Percentiles rank a stretch among this genome's conserved stretches.
phyloP scores from a whole-genome alignment of 2,113 vertebrate genomes.

The Paramisgurnus dabryanus region DNA sequence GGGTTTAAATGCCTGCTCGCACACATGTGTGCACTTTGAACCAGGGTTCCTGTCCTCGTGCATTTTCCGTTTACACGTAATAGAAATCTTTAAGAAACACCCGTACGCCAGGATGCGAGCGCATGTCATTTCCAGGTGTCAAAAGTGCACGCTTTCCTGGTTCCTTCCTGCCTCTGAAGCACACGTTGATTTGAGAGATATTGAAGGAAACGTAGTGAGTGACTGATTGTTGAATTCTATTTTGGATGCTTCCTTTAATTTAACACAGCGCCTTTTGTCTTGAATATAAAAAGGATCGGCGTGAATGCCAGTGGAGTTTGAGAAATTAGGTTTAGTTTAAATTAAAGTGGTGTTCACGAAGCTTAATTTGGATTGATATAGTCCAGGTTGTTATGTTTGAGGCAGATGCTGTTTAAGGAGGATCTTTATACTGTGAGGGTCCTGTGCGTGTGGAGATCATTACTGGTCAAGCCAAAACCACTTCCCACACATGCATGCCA shows the following conservation, averaged over 20 bases:
- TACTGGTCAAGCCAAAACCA: conserved; percentile 72
- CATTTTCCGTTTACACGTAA: conserved; percentile 67
- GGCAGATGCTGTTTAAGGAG: conserved; percentile 70
- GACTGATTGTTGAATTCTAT: conserved; percentile 6
- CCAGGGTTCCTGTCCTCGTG: conserved; percentile 62
- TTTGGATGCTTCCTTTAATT: not conserved
- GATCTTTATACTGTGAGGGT: conserved; percentile 73
- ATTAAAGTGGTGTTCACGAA: not conserved
- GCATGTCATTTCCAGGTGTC: conserved; percentile 64
- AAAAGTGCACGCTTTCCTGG: conserved; percentile 38
- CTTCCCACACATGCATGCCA: conserved; percentile 74
- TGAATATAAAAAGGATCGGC: too few species aligned
- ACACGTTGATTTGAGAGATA: conserved; percentile 52
- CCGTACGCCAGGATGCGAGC: conserved; percentile 47
- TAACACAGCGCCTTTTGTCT: not conserved
- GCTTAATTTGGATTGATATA: conserved; percentile 61
- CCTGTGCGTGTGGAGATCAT: conserved; percentile 78
- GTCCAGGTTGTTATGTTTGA: conserved; percentile 69
- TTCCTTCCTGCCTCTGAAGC: conserved; percentile 47
- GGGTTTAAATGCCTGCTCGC: conserved; percentile 18
- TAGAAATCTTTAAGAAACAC: conserved; percentile 60
- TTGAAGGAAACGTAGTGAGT: conserved; percentile 4
- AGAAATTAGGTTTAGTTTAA: too few species aligned
- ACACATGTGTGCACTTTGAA: conserved; percentile 55
- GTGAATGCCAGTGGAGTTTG: too few species aligned